A percentile compares a stretch with the other conserved stretches of the same genome.
phyloP scores from a whole-genome alignment of 2,888 invertebrate genomes.

The Barypeithes pellucidus region DNA sequence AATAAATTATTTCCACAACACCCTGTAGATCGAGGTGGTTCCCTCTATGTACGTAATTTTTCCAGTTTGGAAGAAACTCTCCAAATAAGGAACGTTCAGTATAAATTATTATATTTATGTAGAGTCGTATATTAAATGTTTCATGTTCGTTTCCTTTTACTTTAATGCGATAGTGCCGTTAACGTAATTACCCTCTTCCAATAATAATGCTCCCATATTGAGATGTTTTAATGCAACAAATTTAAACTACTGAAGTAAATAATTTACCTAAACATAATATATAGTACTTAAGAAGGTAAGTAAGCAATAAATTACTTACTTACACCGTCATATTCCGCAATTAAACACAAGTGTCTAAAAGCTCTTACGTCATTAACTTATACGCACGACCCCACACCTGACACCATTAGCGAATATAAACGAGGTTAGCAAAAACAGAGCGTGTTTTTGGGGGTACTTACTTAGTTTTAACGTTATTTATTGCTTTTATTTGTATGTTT shows the following conservation, averaged over 20 bases:
- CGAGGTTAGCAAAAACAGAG: slow-evolving; percentile 37
- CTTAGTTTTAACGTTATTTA: slow-evolving; percentile 36
- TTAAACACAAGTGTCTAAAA: slow-evolving; percentile 49
- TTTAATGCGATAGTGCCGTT: no score
- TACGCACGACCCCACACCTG: slow-evolving; percentile 49
- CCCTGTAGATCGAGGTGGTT: no score
- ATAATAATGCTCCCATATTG: no score
- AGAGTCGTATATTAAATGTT: no score
- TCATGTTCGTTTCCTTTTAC: no score
- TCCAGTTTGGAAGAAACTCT: no score
- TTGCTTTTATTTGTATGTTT: slow-evolving; percentile 9
- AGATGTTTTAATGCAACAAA: background rate
- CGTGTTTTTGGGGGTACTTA: slow-evolving; percentile 32
- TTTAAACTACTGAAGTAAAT: slow-evolving; percentile 28
- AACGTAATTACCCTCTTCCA: no score
- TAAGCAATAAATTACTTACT: slow-evolving; percentile 42
- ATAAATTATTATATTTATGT: no score
- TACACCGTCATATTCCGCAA: slow-evolving; percentile 41
- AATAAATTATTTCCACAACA: no score
- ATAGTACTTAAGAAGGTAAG: slow-evolving; percentile 34
- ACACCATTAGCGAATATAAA: slow-evolving; percentile 50
- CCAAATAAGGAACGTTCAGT: no score
- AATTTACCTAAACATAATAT: slow-evolving; percentile 31
- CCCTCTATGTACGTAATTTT: no score
- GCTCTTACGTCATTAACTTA: slow-evolving; percentile 48